These are phyloP conservation scores for Onychorhynchus coronatus DNA, from an alignment of 2,113 vertebrate genomes.

Conservation along the genomic window DNA sequence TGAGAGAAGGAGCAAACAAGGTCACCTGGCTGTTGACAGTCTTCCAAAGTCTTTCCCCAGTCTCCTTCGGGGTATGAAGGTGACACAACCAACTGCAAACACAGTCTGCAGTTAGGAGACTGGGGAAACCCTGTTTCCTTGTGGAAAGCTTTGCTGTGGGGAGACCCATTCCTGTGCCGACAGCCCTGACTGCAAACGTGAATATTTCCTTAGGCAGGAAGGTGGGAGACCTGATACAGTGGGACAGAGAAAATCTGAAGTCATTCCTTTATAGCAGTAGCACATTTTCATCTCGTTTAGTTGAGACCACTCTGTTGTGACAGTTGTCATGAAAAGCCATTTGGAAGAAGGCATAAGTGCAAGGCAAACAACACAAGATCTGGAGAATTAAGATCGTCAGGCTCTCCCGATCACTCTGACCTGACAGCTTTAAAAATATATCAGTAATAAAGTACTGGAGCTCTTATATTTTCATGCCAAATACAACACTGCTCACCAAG, in stretches of 20 bases:
- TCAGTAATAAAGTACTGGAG: neutral
- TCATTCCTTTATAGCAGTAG: neutral
- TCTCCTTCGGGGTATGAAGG: neutral
- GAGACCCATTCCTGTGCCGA: neutral
- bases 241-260: neutral
- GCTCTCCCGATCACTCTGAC: neutral
- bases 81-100: neutral
- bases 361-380: neutral
- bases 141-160: neutral
- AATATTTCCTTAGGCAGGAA: neutral
- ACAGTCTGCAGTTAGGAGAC: neutral
- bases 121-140: neutral
- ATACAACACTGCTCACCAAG: neutral
- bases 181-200: neutral
- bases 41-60: neutral
- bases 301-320: neutral
- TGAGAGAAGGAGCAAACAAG: neutral
- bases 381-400: neutral
- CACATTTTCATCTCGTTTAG: neutral
- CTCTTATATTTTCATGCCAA: neutral
- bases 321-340: neutral
- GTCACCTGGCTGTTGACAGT: neutral
- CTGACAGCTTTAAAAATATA: neutral
- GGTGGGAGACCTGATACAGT: neutral
- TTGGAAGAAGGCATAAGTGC: neutral